Evolutionary conservation across 2,113 vertebrate genomes (phyloP).

Genomic region (Paramormyrops kingsleyae): DNA sequence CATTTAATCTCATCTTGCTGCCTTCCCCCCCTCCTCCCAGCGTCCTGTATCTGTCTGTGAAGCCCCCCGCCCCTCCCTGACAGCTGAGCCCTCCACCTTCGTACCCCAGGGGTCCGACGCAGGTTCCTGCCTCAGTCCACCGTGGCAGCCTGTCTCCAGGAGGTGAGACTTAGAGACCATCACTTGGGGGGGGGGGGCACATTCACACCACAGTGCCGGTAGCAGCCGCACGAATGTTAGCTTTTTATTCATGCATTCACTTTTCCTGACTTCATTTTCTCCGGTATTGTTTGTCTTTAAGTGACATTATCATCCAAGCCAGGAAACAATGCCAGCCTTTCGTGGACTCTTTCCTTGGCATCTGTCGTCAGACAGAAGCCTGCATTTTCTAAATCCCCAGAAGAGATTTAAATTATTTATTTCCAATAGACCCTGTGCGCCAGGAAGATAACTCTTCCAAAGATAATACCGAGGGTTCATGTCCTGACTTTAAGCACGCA

Average conservation of each 20-base stretch:
- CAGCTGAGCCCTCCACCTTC: conserved; percentile 5
- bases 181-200: background rate
- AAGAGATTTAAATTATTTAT: conserved; percentile 41
- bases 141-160: background rate
- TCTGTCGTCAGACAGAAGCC: conserved; percentile 31
- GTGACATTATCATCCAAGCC: background rate
- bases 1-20: background rate
- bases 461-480: conserved; percentile 14
- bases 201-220: background rate
- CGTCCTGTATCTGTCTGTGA: background rate
- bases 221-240: background rate
- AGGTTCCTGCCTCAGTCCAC: background rate
- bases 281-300: conserved; percentile 7
- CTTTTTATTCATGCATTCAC: conserved; percentile 7
- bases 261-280: conserved; percentile 6
- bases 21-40: background rate
- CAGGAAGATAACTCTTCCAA: conserved; percentile 21
- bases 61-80: background rate
- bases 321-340: background rate
- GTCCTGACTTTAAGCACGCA: conserved; percentile 18
- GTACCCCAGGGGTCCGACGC: background rate
- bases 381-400: conserved; percentile 39
- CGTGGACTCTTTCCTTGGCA: conserved; percentile 19
- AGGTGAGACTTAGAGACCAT: background rate
- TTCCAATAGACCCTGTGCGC: conserved; percentile 41